Evolutionary conservation across 2,888 invertebrate genomes (phyloP), one percentile per base, ranked within the genome.

Genomic region (Phytoseiulus persimilis): DNA sequence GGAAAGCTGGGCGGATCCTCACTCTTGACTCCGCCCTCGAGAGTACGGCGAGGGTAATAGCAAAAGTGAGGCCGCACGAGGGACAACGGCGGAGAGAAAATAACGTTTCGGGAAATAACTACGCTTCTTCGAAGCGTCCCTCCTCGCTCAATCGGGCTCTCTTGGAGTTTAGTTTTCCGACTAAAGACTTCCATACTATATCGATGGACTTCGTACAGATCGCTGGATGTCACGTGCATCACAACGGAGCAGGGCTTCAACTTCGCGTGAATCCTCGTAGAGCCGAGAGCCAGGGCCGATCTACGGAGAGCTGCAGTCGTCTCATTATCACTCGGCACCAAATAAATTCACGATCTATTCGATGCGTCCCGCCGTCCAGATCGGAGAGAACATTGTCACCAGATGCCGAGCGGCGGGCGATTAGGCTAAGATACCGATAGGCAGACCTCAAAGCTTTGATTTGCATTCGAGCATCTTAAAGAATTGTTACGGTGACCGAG

Each of bases 401-500:
- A 65, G 65, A 65, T 65, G 65, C 65, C 18, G 65, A 65, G 5
- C 39, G 39, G 39, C 65, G 65, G 39, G 39, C 65, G 65, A 65
- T 65, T 28, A 28, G 28, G 65, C 65, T 65, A 65, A 65, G 18
- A 14, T 65, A 65, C 65, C 65, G 18, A 65, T 1, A 65, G 65
- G 65, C 65, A 65, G 65, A 65, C 65, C 65, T 65, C 65, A 65
- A 65, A 65, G 65, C 65, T 65, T 65, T 65, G 65, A 65, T 65
- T 65, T 65, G 65, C 65, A 65, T 65, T 28, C 23, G 65, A 65
- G 65, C 65, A 65, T 65, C 65, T 65, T 65, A 65, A 18, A 28
- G 65, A 65, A 65, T 65, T 65, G 65, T 65, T 65, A 65, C 65
- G 65, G 65, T 65, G 65, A 65, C 65, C 18, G 65, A 28, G 65